A percentile compares a stretch with the other conserved stretches of the same genome.
Conservation (phyloP, 1,140 invertebrate genomes). For the Pseudomyrmex pallidus region DNA sequence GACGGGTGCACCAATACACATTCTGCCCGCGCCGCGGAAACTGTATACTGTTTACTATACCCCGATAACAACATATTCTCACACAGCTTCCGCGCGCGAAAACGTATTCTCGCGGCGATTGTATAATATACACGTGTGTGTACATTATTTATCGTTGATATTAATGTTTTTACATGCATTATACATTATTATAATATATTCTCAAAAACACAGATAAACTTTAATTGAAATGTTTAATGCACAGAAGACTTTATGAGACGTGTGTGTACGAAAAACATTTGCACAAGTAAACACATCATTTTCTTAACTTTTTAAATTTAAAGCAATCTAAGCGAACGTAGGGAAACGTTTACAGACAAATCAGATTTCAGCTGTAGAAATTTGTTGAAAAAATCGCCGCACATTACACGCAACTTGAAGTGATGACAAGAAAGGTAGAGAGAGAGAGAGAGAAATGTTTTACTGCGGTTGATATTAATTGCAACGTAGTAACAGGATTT, state of each 20-base stretch:
- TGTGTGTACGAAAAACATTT: too few species aligned
- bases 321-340: too few species aligned
- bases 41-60: constrained; percentile 18
- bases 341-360: too few species aligned
- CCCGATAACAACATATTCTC: background rate
- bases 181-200: background rate
- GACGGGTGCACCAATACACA: constrained; percentile 4
- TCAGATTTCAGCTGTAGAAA: too few species aligned
- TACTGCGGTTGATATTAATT: constrained; percentile 35
- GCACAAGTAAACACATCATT: too few species aligned
- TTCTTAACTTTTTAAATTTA: too few species aligned
- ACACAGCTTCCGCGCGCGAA: background rate
- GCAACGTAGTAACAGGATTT: constrained; percentile 77
- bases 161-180: background rate
- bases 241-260: background rate
- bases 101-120: background rate
- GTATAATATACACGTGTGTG: background rate
- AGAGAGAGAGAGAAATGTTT: background rate
- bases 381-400: too few species aligned
- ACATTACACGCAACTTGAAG: too few species aligned
- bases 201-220: too few species aligned
- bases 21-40: background rate
- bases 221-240: background rate
- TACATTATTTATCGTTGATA: background rate
- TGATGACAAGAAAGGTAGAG: too few species aligned